Evolutionary conservation across 1,140 invertebrate species (phyloP).

Genomic region (Panulirus ornatus): DNA sequence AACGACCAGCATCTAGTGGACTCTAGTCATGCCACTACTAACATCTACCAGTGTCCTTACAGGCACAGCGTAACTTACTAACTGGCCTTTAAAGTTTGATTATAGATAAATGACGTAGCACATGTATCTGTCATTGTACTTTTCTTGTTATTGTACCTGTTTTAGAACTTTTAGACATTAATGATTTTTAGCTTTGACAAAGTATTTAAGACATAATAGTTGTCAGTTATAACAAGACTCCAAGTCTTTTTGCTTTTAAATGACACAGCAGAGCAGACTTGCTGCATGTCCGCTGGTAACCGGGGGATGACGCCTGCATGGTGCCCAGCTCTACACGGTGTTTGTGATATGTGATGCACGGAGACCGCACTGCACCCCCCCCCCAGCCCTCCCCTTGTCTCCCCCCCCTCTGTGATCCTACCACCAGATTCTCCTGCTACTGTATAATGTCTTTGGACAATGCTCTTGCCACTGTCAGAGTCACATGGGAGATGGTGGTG

Average conservation of each 20-base stretch:
- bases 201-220: slow-evolving; percentile 69
- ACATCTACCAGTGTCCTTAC: slow-evolving; percentile 68
- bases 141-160: slow-evolving; percentile 73
- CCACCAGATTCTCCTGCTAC: slow-evolving; percentile 16
- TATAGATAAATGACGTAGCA: slow-evolving; percentile 71
- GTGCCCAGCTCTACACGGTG: slow-evolving; percentile 66
- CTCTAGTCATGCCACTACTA: slow-evolving; percentile 74
- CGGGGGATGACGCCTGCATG: slow-evolving; percentile 67
- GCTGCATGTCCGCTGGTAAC: slow-evolving; percentile 74
- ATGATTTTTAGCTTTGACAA: slow-evolving; percentile 70
- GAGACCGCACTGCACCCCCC: slow-evolving; percentile 58
- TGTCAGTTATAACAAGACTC: slow-evolving; percentile 65
- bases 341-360: slow-evolving; percentile 74
- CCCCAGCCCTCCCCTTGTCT: slow-evolving; percentile 1
- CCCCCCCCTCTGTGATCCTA: slow-evolving; percentile 19
- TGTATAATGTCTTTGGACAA: background rate
- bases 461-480: slow-evolving; percentile 34
- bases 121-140: slow-evolving; percentile 72
- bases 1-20: slow-evolving; percentile 72
- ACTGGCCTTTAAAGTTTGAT: slow-evolving; percentile 71
- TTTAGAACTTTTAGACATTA: slow-evolving; percentile 73
- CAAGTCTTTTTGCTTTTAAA: slow-evolving; percentile 72
- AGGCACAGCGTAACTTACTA: slow-evolving; percentile 74
- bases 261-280: slow-evolving; percentile 74
- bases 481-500: slow-evolving; percentile 36